phyloP scores from a whole-genome alignment of 2,888 invertebrate species.

The Phragmatobia fuliginosa region DNA sequence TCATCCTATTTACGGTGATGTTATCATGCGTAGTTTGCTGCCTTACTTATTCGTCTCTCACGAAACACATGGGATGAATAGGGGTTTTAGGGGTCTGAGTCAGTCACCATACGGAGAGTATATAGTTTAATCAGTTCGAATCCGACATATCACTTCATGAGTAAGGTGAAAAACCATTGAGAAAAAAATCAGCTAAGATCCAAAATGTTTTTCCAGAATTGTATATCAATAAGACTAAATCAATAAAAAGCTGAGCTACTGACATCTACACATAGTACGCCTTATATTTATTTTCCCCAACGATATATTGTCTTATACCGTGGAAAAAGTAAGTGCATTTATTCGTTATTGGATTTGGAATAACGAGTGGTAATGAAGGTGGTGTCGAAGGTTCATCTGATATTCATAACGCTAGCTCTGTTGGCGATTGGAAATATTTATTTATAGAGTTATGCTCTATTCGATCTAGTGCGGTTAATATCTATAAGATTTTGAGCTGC shows the following conservation, averaged over 20 bases:
- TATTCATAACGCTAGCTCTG: slow-evolving; percentile 75
- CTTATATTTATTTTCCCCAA: slow-evolving; percentile 14
- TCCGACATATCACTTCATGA: too few relatives aligned
- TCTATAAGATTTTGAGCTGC: background rate
- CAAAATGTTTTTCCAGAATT: slow-evolving; percentile 1
- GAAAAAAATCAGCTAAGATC: background rate
- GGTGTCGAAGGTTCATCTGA: slow-evolving; percentile 64
- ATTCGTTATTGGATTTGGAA: slow-evolving; percentile 71
- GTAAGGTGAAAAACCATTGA: background rate
- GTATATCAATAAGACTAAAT: background rate
- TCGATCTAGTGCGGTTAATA: background rate
- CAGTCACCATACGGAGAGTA: too few relatives aligned
- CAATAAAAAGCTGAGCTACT: slow-evolving; percentile 4
- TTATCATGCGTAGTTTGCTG: too few relatives aligned
- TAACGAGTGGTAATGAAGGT: slow-evolving; percentile 75
- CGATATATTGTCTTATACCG: slow-evolving; percentile 14
- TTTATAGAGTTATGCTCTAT: slow-evolving; percentile 24
- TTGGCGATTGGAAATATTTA: slow-evolving; percentile 44
- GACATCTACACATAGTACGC: slow-evolving; percentile 5
- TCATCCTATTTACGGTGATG: too few relatives aligned
- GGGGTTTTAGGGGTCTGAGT: too few relatives aligned
- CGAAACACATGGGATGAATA: too few relatives aligned
- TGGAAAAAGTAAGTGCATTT: slow-evolving; percentile 35
- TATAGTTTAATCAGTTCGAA: too few relatives aligned
- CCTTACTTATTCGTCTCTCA: too few relatives aligned